Evolutionary conservation across 2,797 vertebrate genomes (phyloP), one percentile per base, ranked within the genome.

Genomic region (Odontamblyopus rebecca): DNA sequence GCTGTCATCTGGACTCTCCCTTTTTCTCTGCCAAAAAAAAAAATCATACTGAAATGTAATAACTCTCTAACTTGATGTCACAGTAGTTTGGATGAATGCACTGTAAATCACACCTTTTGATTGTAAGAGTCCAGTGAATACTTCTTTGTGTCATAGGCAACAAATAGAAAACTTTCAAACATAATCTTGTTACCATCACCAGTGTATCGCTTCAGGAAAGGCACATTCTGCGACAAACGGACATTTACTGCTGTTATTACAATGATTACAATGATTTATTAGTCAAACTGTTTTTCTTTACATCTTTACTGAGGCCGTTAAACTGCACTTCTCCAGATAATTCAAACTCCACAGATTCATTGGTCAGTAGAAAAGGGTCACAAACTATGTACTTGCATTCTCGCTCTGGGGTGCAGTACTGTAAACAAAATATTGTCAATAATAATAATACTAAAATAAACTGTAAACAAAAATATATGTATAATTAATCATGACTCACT

Each of bases 141-240:
- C 7, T 53, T 79, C 1, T 51, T 1, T 23, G 53, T 38, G 68
- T 92, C 76, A 11, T 78, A 90, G 8, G 6, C 0, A 13, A 92
- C 73, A 0, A 12, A 0, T 2, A 93, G 48, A 8, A 68, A 68
- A 61, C 82, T 91, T 63, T 53, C 82, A 35, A 90, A 87, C 23
- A 50, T 50, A 11, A 93, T 76, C 27, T 56, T 67, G 29, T 0
- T 18, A 0, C 8, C 0, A 0, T 80, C 70, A 62, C 89, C 87
- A n/a, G 71, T 85, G 2, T 77, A 91, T 57, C 3, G 50, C 29
- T 85, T 79, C 1, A 82, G 38, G 63, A 91, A 83, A 2, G 15
- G 4, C 5, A 82, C 50, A 2, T 75, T 82, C 91, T 93, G 85
- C 30, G 72, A 81, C 71, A 35, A 3, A 73, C 13, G 83, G 27